Percentiles rank a stretch among this genome's conserved stretches.
Conservation (phyloP, 2,113 vertebrate genomes). For the Zingel zingel region DNA sequence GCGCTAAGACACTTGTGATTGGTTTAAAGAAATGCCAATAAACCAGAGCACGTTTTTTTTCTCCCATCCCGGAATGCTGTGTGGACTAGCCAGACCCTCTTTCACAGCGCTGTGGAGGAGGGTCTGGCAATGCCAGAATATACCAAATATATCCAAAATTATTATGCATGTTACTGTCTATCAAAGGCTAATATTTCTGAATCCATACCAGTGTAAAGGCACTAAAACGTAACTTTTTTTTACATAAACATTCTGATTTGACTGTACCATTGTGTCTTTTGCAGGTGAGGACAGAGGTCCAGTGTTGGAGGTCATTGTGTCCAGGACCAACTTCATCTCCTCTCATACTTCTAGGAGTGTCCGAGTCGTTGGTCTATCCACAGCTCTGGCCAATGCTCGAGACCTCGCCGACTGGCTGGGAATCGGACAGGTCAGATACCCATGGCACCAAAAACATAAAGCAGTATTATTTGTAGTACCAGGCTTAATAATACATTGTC, state of each 20-base stretch:
- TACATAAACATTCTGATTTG: not conserved
- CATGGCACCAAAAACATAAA: not conserved
- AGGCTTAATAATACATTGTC: not conserved
- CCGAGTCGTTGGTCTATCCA: constrained; percentile 96
- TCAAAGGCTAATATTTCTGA: not conserved
- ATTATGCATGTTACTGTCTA: not conserved
- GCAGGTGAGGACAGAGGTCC: constrained; percentile 97
- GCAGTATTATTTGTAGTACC: not conserved
- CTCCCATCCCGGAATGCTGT: too few species aligned
- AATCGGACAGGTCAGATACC: constrained; percentile 90
- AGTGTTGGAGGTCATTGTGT: constrained; percentile 97
- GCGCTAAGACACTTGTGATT: too few species aligned
- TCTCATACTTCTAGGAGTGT: constrained; percentile 94
- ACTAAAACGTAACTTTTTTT: not conserved
- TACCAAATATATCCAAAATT: not conserved
- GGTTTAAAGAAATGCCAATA: too few species aligned
- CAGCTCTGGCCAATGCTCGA: constrained; percentile 96
- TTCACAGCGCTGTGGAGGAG: too few species aligned
- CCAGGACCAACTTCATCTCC: constrained; percentile 98
- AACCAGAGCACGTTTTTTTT: too few species aligned
- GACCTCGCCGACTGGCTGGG: constrained; percentile 98
- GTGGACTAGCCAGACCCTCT: too few species aligned
- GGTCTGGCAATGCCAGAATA: too few species aligned
- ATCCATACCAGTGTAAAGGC: not conserved
- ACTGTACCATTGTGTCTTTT: constrained; percentile 17